Base-by-base conservation (phyloP, 2,113 vertebrate genomes). In the Xiphophorus hellerii region DNA sequence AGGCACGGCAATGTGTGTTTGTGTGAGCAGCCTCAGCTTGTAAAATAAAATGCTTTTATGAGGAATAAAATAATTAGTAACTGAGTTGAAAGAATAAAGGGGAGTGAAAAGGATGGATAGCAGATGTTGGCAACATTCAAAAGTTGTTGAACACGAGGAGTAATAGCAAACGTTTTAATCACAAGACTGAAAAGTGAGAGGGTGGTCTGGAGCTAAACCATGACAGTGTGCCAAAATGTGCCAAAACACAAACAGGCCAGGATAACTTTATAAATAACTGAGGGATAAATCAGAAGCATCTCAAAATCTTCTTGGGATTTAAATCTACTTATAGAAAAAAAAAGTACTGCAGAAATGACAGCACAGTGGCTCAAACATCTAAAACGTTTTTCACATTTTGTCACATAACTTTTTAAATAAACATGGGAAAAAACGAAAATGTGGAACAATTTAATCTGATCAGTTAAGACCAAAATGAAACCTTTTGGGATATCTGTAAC, bases 121-220 rank as follows among this genome's bases (percentile, higher is more conserved):
- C 15, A 44, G 42, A 69, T 33, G 74, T 77, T 39, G 31, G 9
- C 20, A 81, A 48, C 37, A 74, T 73, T 13, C 12, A 76, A 74
- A n/a, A 68, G 64, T 67, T 31, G 48, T 58, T 71, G 28, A 73
- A 84, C 80, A 61, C 74, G 66, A 80, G 33, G n/a, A 62, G 42
- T 76, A 69, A 78, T 76, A 68, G 35, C 35, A 37, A 37, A 37
- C 35, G 83, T 76, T 66, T 70, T 37, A 88, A 90, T 86, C 76
- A 81, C 15, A 25, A 76, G 58, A 66, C 73, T 81, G 66, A 42
- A 66, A 66, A 68, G 14, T 71, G 62, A 60, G 28, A 74, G 66
- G 71, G 48, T 2, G n/a, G 76, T n/a, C 22, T 51, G 25, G 20
- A 73, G 66, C 78, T 67, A 66, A 84, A 78, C 67, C 31, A 69